Percentiles rank a stretch among this genome's conserved stretches.
Evolutionary conservation across 2,888 invertebrate genomes (phyloP).

Genomic region (Malachius bipustulatus): DNA sequence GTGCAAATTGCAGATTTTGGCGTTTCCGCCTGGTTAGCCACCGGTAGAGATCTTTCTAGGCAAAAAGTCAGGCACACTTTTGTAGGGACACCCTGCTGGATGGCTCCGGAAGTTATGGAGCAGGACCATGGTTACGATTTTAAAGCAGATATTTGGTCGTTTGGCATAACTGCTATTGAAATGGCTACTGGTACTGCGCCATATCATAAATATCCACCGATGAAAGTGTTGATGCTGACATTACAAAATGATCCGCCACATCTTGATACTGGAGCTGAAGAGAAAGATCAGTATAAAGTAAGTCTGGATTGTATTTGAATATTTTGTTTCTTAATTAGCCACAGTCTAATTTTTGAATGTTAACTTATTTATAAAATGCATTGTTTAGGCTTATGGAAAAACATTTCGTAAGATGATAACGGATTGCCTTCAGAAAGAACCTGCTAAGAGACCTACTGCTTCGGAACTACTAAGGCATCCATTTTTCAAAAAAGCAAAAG

Average conservation of each 20-base stretch:
- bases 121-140: constrained; percentile 97
- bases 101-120: constrained; percentile 99
- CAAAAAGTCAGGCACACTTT: constrained; percentile 96
- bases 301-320: no score
- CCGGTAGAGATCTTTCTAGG: constrained; percentile 82
- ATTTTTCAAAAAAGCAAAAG: constrained; percentile 96
- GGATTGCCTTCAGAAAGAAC: constrained; percentile 94
- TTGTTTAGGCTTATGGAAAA: constrained; percentile 78
- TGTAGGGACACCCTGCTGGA: constrained; percentile 99
- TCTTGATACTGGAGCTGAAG: constrained; percentile 87
- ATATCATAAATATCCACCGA: constrained; percentile 97
- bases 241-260: constrained; percentile 96
- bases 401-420: constrained; percentile 94
- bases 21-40: constrained; percentile 94
- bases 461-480: constrained; percentile 92
- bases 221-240: constrained; percentile 98
- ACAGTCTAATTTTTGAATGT: no score
- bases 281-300: constrained; percentile 91
- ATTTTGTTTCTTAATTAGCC: no score
- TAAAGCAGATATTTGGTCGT: constrained; percentile 90
- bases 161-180: constrained; percentile 96
- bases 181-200: constrained; percentile 98
- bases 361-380: no score
- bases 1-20: constrained; percentile 99
- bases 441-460: constrained; percentile 87